Percentiles rank a stretch among this genome's conserved stretches.
Conservation (phyloP, 2,113 vertebrate genomes). For the Orientallactaga bullata region DNA sequence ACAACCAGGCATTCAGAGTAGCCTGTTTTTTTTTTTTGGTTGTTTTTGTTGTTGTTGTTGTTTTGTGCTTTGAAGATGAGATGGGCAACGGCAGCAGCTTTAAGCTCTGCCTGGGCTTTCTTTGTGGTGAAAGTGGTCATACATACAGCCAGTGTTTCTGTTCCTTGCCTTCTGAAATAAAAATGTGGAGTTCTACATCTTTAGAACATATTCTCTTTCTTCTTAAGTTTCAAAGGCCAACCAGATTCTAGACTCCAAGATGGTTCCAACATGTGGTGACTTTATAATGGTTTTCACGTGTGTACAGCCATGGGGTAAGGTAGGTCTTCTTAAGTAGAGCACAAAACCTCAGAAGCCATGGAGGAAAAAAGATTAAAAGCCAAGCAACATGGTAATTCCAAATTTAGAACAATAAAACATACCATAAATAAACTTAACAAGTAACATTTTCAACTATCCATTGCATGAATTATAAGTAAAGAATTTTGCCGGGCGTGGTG, state of each 20-base stretch:
- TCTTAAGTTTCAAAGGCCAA: background rate
- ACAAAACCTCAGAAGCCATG: background rate
- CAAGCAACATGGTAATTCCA: background rate
- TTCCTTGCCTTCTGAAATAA: background rate
- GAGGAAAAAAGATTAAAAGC: conserved; percentile 22
- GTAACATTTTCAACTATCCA: background rate
- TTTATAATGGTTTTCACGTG: background rate
- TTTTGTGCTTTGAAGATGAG: background rate
- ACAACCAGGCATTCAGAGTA: background rate
- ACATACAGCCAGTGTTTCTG: background rate
- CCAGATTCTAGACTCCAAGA: background rate
- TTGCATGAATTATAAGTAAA: too few species aligned
- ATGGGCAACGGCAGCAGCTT: background rate
- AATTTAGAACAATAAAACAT: background rate
- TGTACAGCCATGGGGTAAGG: background rate
- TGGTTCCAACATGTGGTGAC: background rate
- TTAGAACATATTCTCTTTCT: background rate
- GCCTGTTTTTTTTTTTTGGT: background rate
- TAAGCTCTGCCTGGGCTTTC: background rate
- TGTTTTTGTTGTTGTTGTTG: background rate
- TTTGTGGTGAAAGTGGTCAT: rapidly evolving
- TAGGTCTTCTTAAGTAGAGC: background rate
- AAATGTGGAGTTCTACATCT: background rate
- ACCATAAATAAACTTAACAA: conserved; percentile 1
- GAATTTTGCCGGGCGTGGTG: too few species aligned